Conservation (phyloP, 2,113 vertebrate genomes). For the Plotosus lineatus region DNA sequence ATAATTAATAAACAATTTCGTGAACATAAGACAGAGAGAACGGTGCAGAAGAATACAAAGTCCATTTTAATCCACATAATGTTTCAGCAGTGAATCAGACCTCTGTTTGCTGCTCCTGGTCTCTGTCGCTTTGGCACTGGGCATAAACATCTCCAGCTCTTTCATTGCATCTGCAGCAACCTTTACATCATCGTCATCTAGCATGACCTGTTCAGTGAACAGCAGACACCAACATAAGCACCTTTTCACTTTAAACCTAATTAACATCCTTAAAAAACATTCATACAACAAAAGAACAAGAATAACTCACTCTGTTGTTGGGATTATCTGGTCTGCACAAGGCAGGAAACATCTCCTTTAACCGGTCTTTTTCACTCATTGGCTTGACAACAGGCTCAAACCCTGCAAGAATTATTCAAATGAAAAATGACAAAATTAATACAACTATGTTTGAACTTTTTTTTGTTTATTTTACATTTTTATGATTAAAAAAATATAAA, state of each 20-base stretch:
- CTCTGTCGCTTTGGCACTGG: conserved; percentile 72
- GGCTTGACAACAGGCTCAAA: conserved; percentile 71
- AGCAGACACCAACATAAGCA: background rate
- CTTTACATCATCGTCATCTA: conserved; percentile 96
- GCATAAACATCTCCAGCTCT: conserved; percentile 95
- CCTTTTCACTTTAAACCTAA: background rate
- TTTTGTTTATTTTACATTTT: background rate
- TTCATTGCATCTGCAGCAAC: conserved; percentile 92
- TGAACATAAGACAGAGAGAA: background rate
- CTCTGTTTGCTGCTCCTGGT: conserved; percentile 75
- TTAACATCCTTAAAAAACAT: background rate
- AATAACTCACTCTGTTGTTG: conserved; percentile 73
- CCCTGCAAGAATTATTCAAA: conserved; percentile 35
- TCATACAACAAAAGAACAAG: no score
- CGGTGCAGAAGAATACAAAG: background rate
- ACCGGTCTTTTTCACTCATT: conserved; percentile 83
- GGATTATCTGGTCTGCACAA: conserved; percentile 89
- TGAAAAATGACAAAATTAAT: background rate
- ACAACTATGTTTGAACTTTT: background rate
- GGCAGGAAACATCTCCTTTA: conserved; percentile 91
- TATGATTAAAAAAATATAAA: background rate
- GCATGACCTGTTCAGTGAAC: conserved; percentile 69
- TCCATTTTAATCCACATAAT: background rate
- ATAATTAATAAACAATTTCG: background rate
- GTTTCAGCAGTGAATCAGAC: conserved; percentile 61